Base-by-base conservation (phyloP, 2,888 invertebrate genomes). In the Aphodius granarius region DNA sequence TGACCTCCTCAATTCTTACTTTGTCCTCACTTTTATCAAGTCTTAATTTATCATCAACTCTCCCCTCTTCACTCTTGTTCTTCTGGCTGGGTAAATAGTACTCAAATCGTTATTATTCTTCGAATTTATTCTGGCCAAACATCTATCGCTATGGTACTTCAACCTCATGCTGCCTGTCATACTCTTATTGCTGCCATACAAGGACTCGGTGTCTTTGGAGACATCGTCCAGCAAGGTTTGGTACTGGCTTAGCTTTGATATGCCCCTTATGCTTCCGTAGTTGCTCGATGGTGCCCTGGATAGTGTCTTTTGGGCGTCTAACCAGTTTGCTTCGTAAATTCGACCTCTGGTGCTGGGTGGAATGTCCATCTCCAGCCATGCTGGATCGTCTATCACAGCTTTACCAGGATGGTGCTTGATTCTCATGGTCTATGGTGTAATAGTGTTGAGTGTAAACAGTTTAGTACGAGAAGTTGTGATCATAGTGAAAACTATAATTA, bases 261-360 rank as follows among this genome's bases (percentile, higher is more conserved):
- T 71, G 9, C 73, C 73, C 18, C 74, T 66, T n/a, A 72, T 74
- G 20, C 74, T 73, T 9, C 73, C 76, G 63, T 79, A 71, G 63
- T 43, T 65, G 63, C 83, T 79, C 83, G 88, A 82, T 85, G 86
- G 88, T 63, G 80, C 77, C 65, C 85, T 87, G 74, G 88, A 88
- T 72, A 91, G 86, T 84, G 89, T 90, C 78, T 89, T 88, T 79
- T 89, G 89, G n/a, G 93, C 91, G 83, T 94, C 94, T 78, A 93
- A 90, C 95, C 95, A 95, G 85, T 94, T 95, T 43, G 95, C 95
- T 82, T 95, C 95, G 86, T 95, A 95, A 70, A 94, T 90, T 72
- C 94, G 90, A 80, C 92, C 92, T 81, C 90, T 90, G 66, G 92
- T 90, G 79, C 91, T 91, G 83, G 92, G 91, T 85, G 92, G 91